Evolutionary conservation across 1,140 invertebrate species (phyloP).

Genomic region (Listronotus oregonensis): DNA sequence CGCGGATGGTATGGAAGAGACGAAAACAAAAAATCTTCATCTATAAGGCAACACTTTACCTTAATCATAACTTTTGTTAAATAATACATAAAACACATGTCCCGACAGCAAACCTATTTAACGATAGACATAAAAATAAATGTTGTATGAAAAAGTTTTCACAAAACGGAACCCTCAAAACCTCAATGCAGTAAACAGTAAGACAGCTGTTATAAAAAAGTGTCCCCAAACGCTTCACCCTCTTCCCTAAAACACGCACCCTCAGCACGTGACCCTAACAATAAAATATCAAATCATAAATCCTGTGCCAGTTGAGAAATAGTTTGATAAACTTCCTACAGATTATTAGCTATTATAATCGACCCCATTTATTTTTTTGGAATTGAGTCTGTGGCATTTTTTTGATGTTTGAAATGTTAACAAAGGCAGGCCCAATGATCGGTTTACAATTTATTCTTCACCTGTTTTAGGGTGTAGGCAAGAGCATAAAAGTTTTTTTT

Average conservation of each 20-base stretch:
- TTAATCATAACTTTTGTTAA: too few species aligned
- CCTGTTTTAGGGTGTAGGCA: too few species aligned
- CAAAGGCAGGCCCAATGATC: too few species aligned
- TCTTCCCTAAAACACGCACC: constrained; percentile 8
- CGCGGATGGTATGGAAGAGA: too few species aligned
- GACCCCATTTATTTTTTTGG: constrained; percentile 23
- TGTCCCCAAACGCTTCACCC: constrained; percentile 18
- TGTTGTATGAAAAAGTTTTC: constrained; percentile 20
- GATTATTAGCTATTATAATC: constrained; percentile 30
- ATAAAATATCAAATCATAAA: constrained; percentile 30
- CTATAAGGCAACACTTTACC: too few species aligned
- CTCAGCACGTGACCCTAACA: constrained; percentile 23
- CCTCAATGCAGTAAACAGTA: constrained; percentile 25
- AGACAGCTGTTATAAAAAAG: constrained; percentile 29
- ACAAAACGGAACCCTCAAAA: constrained; percentile 10
- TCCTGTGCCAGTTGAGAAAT: constrained; percentile 21
- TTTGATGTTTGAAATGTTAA: constrained; percentile 6
- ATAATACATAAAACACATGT: too few species aligned
- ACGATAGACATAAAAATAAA: constrained; percentile 15
- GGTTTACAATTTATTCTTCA: too few species aligned
- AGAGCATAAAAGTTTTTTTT: too few species aligned
- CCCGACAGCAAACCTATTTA: background rate
- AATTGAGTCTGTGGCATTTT: constrained; percentile 27
- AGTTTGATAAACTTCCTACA: constrained; percentile 26
- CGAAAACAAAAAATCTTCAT: too few species aligned